Evolutionary conservation across 1,140 invertebrate species (phyloP), one percentile per base, ranked within the genome.

Genomic region (Episyrphus balteatus): DNA sequence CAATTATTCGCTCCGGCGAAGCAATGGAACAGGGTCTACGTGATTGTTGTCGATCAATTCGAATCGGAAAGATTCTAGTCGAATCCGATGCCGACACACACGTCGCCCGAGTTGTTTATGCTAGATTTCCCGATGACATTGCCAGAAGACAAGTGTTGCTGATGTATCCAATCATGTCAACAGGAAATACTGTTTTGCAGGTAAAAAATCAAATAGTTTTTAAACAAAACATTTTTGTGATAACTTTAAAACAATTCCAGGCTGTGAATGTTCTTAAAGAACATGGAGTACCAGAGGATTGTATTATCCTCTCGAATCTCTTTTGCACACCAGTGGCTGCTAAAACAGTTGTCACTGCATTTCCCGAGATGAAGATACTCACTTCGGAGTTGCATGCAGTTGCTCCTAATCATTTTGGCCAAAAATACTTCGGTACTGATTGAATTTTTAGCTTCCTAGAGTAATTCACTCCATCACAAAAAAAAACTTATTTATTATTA

Each of bases 161-260:
- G 1, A 93, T 99, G 88, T 98, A 98, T 71, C 94, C 94, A 15
- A 97, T 97, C 46, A 94, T 97, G 89, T 93, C 91, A 54, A 94
- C 92, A 26, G 94, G 94, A 8, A 97, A 96, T 69, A 97, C 93
- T 45, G 91, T 97, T 15, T 68, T 76, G 51, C 75, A 78, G 67
- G 73, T 74, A 47, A 39, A 21, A 36, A 39, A 7, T 44, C 5
- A 13, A 21, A 33, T 17, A 47, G 31, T 30, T 26, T 42, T 12
- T 0, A 37, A 45, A 37, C 2, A 15, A 15, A n/a, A 17, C 17
- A 38, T 33, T 33, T 13, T 37, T 40, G 31, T 31, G 37, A 36
- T 13, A 40, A 18, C 18, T 46, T 47, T 38, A 33, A 5, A 33
- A 30, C 9, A 11, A 41, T 68, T 86, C 57, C 86, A 93, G 75